A percentile compares a stretch with the other conserved stretches of the same genome.
phyloP scores from a whole-genome alignment of 2,113 vertebrate genomes.

The Pseudorasbora parva region DNA sequence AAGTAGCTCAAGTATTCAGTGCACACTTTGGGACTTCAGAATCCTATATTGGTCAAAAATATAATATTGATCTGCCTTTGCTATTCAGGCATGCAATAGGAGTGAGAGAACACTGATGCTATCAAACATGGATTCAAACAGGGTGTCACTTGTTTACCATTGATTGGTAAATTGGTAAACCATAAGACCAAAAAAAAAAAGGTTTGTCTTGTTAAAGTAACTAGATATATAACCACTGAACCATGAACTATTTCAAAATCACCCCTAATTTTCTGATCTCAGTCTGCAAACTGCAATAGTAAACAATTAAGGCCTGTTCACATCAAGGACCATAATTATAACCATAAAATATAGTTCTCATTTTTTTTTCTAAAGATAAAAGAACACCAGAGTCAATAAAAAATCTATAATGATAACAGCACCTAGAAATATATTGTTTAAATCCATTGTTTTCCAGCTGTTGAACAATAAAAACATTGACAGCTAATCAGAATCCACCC shows the following conservation, averaged over 20 bases:
- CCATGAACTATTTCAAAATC: background rate
- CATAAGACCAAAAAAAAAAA: too few species aligned
- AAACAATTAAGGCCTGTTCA: background rate
- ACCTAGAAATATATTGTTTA: too few species aligned
- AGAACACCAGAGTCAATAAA: too few species aligned
- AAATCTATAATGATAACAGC: too few species aligned
- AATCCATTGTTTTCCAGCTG: too few species aligned
- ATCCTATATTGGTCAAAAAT: constrained; percentile 2
- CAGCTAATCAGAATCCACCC: too few species aligned
- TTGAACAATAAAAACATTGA: too few species aligned
- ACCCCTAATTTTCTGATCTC: background rate
- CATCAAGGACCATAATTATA: too few species aligned
- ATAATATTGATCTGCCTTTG: constrained; percentile 22
- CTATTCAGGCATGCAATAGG: background rate
- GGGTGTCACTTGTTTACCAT: background rate
- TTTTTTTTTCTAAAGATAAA: too few species aligned
- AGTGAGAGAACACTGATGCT: background rate
- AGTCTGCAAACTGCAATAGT: too few species aligned
- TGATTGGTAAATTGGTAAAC: background rate
- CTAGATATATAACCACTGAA: background rate
- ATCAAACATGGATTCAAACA: background rate
- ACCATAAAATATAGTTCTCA: too few species aligned
- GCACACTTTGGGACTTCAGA: background rate
- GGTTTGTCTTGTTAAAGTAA: background rate
- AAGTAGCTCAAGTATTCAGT: background rate